A percentile compares a stretch with the other conserved stretches of the same genome.
Conservation (phyloP, 1,140 invertebrate genomes). For the Colletes latitarsis region DNA sequence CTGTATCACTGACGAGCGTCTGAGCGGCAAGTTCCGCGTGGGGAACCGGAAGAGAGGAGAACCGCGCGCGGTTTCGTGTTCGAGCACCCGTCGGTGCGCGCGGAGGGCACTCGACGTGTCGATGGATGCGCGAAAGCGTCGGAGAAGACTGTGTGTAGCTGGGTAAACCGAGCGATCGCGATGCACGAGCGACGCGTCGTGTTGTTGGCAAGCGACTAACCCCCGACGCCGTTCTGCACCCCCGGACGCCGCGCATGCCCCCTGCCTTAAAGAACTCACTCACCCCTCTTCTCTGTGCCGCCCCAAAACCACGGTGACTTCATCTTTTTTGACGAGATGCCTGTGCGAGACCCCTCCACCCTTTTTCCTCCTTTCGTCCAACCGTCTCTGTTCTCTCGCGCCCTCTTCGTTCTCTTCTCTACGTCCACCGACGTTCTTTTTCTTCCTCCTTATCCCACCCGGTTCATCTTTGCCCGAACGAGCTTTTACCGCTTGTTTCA, state of each 20-base stretch:
- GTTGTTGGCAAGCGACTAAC: slow-evolving; percentile 77
- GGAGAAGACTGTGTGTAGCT: not conserved
- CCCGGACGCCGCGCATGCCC: slow-evolving; percentile 77
- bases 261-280: slow-evolving; percentile 69
- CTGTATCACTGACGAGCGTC: not conserved
- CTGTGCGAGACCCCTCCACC: slow-evolving; percentile 18
- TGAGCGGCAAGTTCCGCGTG: not conserved
- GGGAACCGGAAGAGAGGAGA: no score
- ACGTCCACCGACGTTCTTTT: not conserved
- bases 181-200: slow-evolving; percentile 69
- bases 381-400: not conserved
- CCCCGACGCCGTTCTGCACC: slow-evolving; percentile 70
- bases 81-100: not conserved
- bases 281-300: slow-evolving; percentile 50
- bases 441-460: not conserved
- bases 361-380: slow-evolving; percentile 11
- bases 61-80: not conserved
- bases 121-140: slow-evolving; percentile 22
- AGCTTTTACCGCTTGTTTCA: not conserved
- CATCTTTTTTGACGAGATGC: slow-evolving; percentile 69
- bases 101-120: not conserved
- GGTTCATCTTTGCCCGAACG: not conserved
- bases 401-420: not conserved
- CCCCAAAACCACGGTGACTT: slow-evolving; percentile 67
- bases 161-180: slow-evolving; percentile 31